These are phyloP conservation scores for Pseudomugil tenellus DNA, from an alignment of 2,797 vertebrate genomes.

Conservation along the genomic window DNA sequence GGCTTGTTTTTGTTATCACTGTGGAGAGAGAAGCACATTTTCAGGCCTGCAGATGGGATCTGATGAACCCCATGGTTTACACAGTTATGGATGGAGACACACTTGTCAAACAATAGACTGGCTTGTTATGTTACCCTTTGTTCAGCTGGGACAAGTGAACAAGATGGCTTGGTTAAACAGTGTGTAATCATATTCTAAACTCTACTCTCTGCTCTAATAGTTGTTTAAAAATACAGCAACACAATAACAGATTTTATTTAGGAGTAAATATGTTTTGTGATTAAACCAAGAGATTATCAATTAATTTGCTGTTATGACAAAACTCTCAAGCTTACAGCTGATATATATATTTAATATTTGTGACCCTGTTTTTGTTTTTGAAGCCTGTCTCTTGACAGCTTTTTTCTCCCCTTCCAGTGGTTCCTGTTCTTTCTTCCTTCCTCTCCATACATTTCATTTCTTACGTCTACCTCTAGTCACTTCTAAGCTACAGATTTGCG, in stretches of 20 bases:
- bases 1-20: slow-evolving; percentile 60
- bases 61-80: slow-evolving; percentile 38
- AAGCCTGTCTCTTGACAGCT: slow-evolving; percentile 27
- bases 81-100: slow-evolving; percentile 25
- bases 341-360: slow-evolving; percentile 25
- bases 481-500: slow-evolving; percentile 28
- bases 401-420: slow-evolving; percentile 25
- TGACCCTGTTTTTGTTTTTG: slow-evolving; percentile 6
- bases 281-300: not conserved
- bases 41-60: slow-evolving; percentile 36
- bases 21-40: slow-evolving; percentile 44
- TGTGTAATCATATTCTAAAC: not conserved
- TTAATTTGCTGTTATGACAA: not conserved
- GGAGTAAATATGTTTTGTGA: not conserved
- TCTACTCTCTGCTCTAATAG: not conserved
- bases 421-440: slow-evolving; percentile 37
- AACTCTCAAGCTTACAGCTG: slow-evolving; percentile 18
- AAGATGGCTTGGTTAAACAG: slow-evolving; percentile 14
- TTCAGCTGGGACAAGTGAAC: slow-evolving; percentile 20
- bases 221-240: slow-evolving; percentile 2
- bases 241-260: slow-evolving; percentile 11
- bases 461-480: slow-evolving; percentile 41
- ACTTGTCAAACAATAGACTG: slow-evolving; percentile 22
- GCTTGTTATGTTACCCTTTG: slow-evolving; percentile 20
- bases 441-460: slow-evolving; percentile 34